phyloP scores from a whole-genome alignment of 2,888 invertebrate genomes.

The Chrysolina americana region DNA sequence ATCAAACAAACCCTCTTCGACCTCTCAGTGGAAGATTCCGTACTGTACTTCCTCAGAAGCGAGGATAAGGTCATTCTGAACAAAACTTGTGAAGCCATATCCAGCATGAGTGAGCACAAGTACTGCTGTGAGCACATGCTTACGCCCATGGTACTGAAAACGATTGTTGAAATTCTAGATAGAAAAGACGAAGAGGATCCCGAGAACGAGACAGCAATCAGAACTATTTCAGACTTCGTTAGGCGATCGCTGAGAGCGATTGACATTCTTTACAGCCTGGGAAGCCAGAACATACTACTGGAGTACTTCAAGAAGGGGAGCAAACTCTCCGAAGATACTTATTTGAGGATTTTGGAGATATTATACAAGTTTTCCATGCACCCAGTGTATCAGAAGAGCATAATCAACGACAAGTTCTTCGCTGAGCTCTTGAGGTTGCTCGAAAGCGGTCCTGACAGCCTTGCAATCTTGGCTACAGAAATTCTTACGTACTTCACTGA shows the following conservation, averaged over 20 bases:
- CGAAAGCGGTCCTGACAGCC: constrained; percentile 39
- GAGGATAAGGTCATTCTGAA: constrained; percentile 57
- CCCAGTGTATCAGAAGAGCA: constrained; percentile 50
- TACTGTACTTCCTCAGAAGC: constrained; percentile 57
- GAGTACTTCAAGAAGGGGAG: constrained; percentile 55
- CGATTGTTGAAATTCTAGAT: constrained; percentile 54
- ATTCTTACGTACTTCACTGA: constrained; percentile 52
- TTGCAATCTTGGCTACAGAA: constrained; percentile 52
- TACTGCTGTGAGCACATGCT: constrained; percentile 63
- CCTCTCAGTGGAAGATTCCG: constrained; percentile 60
- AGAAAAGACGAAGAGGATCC: constrained; percentile 56
- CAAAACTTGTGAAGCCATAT: constrained; percentile 58
- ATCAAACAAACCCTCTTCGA: constrained; percentile 61
- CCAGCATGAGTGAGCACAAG: constrained; percentile 60
- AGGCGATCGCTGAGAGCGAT: constrained; percentile 55
- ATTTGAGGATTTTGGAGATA: constrained; percentile 55
- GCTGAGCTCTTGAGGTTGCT: constrained; percentile 50
- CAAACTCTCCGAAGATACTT: constrained; percentile 50
- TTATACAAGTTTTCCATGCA: constrained; percentile 53
- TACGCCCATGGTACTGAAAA: constrained; percentile 56
- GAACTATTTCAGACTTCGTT: constrained; percentile 57
- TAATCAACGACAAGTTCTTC: constrained; percentile 50
- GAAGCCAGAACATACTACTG: constrained; percentile 52
- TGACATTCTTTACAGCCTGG: constrained; percentile 51
- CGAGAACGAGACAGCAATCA: constrained; percentile 58